Conservation (phyloP, 1,140 invertebrate genomes). For the Drosophila sturtevanti region DNA sequence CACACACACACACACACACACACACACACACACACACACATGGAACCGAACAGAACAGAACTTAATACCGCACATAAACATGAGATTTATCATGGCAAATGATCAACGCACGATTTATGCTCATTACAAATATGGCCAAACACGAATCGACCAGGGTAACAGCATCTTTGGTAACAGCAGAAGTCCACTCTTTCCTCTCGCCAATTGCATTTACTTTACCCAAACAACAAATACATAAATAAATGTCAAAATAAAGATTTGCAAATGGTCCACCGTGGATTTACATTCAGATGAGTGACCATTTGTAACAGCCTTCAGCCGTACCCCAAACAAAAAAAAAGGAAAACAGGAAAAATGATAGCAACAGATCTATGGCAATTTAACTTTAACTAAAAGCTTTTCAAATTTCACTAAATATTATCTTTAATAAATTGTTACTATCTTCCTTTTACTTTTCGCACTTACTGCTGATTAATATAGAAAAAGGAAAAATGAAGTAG, state of each 20-base stretch:
- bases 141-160: conserved; percentile 63
- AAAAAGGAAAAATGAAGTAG: neutral
- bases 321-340: too few relatives aligned
- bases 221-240: conserved; percentile 75
- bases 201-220: conserved; percentile 75
- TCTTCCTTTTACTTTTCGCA: neutral
- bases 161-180: conserved; percentile 13
- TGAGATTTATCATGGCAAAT: conserved; percentile 79
- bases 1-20: too few relatives aligned
- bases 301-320: too few relatives aligned
- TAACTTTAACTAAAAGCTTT: conserved; percentile 5
- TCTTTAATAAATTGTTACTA: neutral
- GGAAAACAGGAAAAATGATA: too few relatives aligned
- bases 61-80: conserved; percentile 75
- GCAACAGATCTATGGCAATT: neutral
- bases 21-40: too few relatives aligned
- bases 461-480: neutral
- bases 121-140: conserved; percentile 79
- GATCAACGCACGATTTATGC: conserved; percentile 81
- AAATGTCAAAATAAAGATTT: conserved; percentile 81
- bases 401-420: neutral
- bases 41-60: too few relatives aligned
- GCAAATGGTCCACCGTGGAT: conserved; percentile 71
- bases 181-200: neutral
- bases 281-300: neutral